Evolutionary conservation across 2,113 vertebrate species (phyloP), one percentile per base, ranked within the genome.

Genomic region (Tachuris rubrigastra): DNA sequence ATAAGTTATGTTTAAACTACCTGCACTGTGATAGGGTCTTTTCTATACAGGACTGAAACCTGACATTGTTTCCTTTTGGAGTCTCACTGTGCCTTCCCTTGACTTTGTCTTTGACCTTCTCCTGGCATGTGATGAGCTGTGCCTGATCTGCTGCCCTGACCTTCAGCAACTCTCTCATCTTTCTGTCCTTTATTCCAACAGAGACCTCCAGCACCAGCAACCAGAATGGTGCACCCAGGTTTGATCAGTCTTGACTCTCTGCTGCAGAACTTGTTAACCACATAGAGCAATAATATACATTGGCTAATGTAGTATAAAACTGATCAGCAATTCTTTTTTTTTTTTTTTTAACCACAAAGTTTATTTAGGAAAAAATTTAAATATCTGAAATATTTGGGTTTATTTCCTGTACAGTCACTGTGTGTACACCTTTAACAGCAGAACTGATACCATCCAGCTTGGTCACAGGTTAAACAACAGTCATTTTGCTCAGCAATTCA

Each of bases 401-500:
- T 83, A 58, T 94, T 95, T 84, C 42, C 81, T 35, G 18, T 81
- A 28, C 16, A 76, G 56, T 91, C 27, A 10, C 35, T 52, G 33
- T 75, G 62, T 79, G 58, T 95, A 85, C 50, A 89, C 55, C 89
- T 96, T 95, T 92, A 95, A 96, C 23, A 90, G 93, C 69, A 85
- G 87, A 67, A 82, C 85, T 76, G 81, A 65, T 88, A 77, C 28
- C 46, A 90, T 87, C 90, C 93, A 62, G 41, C 31, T 56, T 63
- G 69, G 85, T 81, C 88, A 73, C 56, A 88, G 91, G 89, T 97
- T 96, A 95, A 95, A 89, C 60, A 75, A 89, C 50, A 94, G 84
- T 84, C 78, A 81, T 94, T 96, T 96, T 96, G 90, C 95, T 96
- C 79, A 78, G 95, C 81, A 91, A 93, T 92, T 94, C 93, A 81